Evolutionary conservation across 2,113 vertebrate genomes (phyloP).

Genomic region (Sciurus niger): DNA sequence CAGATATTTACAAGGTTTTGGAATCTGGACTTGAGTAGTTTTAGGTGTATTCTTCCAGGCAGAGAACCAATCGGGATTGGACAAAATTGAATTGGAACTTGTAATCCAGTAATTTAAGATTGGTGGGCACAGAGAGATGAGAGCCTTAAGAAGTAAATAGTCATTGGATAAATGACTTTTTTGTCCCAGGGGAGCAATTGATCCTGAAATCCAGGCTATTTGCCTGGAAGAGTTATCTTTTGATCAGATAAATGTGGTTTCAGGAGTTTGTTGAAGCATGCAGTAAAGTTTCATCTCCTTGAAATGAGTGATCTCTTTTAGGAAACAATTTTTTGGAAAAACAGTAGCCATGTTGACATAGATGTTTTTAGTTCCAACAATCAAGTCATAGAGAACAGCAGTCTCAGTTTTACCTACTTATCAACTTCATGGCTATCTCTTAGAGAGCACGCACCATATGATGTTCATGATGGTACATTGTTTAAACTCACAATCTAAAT

Average conservation of each 20-base stretch:
- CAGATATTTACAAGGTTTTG: not conserved
- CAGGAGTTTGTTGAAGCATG: not conserved
- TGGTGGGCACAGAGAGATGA: not conserved
- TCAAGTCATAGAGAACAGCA: rapidly evolving
- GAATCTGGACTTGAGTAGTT: not conserved
- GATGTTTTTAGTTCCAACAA: not conserved
- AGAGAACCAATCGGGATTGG: rapidly evolving
- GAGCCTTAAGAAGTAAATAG: not conserved
- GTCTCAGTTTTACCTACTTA: not conserved
- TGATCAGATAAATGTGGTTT: not conserved
- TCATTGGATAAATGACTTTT: not conserved
- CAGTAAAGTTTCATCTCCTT: not conserved
- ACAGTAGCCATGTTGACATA: not conserved
- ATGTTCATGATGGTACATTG: rapidly evolving
- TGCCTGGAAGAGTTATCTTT: not conserved
- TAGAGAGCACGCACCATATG: not conserved
- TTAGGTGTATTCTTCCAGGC: not conserved
- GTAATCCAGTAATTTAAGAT: not conserved
- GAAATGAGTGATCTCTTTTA: not conserved
- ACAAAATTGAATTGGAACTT: not conserved
- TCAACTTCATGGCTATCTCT: too few relatives aligned
- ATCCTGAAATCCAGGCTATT: not conserved
- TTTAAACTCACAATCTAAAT: not conserved
- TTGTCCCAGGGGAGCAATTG: not conserved
- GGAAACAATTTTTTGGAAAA: not conserved